Percentiles rank a stretch among this genome's conserved stretches.
Conservation (phyloP, 2,888 invertebrate genomes). For the Plagodis dolabraria region DNA sequence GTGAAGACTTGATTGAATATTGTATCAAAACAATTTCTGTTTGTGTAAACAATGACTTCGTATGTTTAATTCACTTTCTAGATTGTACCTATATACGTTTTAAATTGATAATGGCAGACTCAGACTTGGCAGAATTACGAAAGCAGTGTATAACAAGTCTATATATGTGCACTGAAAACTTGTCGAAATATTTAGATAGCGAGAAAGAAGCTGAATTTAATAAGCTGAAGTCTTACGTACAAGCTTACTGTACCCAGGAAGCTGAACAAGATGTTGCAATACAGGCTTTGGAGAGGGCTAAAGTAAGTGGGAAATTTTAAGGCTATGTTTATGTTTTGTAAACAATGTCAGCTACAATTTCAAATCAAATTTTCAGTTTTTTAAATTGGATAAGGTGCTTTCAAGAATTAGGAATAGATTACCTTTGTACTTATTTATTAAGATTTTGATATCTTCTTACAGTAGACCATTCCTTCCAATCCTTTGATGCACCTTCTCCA, state of each 20-base stretch:
- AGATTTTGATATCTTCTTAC: no score
- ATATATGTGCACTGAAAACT: conserved; percentile 68
- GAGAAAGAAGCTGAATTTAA: conserved; percentile 63
- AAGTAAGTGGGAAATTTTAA: conserved; percentile 43
- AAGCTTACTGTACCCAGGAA: conserved; percentile 67
- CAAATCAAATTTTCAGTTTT: no score
- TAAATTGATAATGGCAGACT: conserved; percentile 46
- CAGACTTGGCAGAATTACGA: conserved; percentile 64
- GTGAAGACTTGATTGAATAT: no score
- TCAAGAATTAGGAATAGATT: no score
- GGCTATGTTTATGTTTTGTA: conserved; percentile 7
- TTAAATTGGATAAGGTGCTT: no score
- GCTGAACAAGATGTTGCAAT: conserved; percentile 63
- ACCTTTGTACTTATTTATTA: no score
- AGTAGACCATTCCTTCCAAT: no score
- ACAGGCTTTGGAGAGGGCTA: conserved; percentile 64
- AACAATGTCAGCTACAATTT: not conserved
- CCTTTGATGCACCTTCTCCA: no score
- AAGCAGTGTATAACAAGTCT: conserved; percentile 71
- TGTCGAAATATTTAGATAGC: conserved; percentile 67
- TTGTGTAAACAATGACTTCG: no score
- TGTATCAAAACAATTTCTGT: no score
- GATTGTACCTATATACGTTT: not conserved
- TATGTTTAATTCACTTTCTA: no score
- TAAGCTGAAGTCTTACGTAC: conserved; percentile 60